A percentile compares a stretch with the other conserved stretches of the same genome.
phyloP scores from a whole-genome alignment of 2,888 invertebrate genomes.

The Sicus ferrugineus region DNA sequence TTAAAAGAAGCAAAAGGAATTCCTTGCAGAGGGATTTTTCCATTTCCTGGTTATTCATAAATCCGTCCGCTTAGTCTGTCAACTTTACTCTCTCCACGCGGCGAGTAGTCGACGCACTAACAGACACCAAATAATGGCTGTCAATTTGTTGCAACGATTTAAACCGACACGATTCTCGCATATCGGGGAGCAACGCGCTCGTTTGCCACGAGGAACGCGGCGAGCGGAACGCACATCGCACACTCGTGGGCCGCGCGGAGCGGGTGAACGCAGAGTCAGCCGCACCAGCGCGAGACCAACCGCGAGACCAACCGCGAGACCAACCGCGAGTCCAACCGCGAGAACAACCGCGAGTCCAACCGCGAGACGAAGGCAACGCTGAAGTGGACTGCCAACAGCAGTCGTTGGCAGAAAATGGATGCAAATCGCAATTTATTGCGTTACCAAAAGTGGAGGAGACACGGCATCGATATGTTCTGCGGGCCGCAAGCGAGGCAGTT shows the following conservation, averaged over 20 bases:
- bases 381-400: slow-evolving; percentile 24
- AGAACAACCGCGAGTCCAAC: background rate
- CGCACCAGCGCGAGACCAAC: background rate
- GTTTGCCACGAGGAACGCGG: no score
- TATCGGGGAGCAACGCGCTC: background rate
- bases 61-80: slow-evolving; percentile 24
- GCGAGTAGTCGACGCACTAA: slow-evolving; percentile 2
- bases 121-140: slow-evolving; percentile 7
- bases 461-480: background rate
- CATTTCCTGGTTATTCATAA: no score
- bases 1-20: no score
- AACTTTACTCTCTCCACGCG: background rate
- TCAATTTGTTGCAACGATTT: slow-evolving; percentile 21
- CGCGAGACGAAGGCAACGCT: background rate
- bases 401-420: slow-evolving; percentile 12
- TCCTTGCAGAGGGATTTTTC: no score
- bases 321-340: background rate
- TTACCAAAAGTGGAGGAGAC: slow-evolving; percentile 9
- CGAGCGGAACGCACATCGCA: no score
- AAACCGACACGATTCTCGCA: slow-evolving; percentile 24
- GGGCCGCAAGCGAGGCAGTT: no score
- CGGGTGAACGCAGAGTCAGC: background rate
- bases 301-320: background rate
- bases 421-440: slow-evolving; percentile 31
- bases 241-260: background rate